Base-by-base conservation (phyloP, 2,797 vertebrate species). In the Hapalemur alaotrensis region DNA sequence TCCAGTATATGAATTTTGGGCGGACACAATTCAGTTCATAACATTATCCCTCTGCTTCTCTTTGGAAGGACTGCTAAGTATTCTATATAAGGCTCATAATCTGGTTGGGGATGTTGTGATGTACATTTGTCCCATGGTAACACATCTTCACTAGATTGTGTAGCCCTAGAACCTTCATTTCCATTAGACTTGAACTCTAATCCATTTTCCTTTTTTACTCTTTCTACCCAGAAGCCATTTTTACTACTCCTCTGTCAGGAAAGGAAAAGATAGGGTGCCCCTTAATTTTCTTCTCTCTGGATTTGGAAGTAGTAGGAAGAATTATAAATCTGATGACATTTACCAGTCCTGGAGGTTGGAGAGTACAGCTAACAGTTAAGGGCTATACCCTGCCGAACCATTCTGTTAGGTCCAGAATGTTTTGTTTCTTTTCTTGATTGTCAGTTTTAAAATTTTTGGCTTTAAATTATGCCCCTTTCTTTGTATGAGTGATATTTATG, bases 271-370 rank as follows among this genome's bases (percentile, higher is more conserved):
- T 12, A 23, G 23, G 15, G 18, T 38, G 32, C 12, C 38, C 25
- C 50, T 89, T 30, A 32, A 5, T 80, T 88, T 61, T n/a, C n/a
- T 76, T 75, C 41, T 91, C 25, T 41, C 43, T 13, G 63, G 54
- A 86, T 73, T 65, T 78, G 23, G 63, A 50, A 89, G 10, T 30
- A 61, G 76, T 35, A 54, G 69, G 28, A 48, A 93, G 52, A 54
- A 50, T 30, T 57, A 30, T 32, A 61, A 89, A 59, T 61, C 9
- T 32, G 61, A 54, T 59, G 78, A 28, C 14, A 23, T 69, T 69
- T 25, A n/a, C 59, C 41, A 72, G 20, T 18, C 15, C n/a, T 83
- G 38, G 92, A 23, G 72, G 30, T 23, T 30, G 9, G 54, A 72
- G 28, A 48, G 48, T 72, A 43, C 50, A 35, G 12, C 8, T 70